Conservation (phyloP, 2,797 vertebrate species). For the Poeciliopsis presidionis region DNA sequence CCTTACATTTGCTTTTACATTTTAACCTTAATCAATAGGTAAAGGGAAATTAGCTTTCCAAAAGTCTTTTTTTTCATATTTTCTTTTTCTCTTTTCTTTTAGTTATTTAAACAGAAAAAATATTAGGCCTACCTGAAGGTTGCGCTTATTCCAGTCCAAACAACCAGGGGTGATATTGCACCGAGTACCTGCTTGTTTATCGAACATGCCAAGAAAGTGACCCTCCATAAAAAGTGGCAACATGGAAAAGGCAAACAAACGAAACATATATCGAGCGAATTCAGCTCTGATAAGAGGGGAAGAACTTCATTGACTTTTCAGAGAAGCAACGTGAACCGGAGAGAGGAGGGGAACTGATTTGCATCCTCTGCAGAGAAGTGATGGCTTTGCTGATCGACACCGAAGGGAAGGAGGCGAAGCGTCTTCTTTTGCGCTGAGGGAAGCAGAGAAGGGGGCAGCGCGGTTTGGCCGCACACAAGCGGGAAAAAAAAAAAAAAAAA, state of each 20-base stretch:
- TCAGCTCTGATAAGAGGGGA: conserved; percentile 52
- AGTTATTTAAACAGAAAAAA: background rate
- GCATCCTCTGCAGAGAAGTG: conserved; percentile 69
- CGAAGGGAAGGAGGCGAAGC: conserved; percentile 65
- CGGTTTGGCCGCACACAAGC: conserved; percentile 82
- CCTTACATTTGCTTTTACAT: no score
- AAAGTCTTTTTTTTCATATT: background rate
- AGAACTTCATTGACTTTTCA: conserved; percentile 64
- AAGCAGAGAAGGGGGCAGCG: conserved; percentile 81
- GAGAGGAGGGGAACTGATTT: conserved; percentile 60
- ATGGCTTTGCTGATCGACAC: conserved; percentile 65
- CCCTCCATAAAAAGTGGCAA: conserved; percentile 69
- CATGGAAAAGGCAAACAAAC: conserved; percentile 25
- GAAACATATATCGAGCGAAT: conserved; percentile 36
- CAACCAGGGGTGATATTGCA: conserved; percentile 43
- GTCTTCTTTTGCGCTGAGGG: conserved; percentile 54
- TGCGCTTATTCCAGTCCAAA: conserved; percentile 67
- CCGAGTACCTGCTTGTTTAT: conserved; percentile 70
- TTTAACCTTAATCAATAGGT: background rate
- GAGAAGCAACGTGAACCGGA: conserved; percentile 43
- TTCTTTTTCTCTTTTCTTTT: background rate
- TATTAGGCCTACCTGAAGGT: conserved; percentile 60
- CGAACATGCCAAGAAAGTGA: conserved; percentile 66
- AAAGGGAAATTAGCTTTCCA: background rate
- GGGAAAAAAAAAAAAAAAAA: conserved; percentile 80